Conservation (phyloP, 1,140 invertebrate genomes). For the Ips typographus region DNA sequence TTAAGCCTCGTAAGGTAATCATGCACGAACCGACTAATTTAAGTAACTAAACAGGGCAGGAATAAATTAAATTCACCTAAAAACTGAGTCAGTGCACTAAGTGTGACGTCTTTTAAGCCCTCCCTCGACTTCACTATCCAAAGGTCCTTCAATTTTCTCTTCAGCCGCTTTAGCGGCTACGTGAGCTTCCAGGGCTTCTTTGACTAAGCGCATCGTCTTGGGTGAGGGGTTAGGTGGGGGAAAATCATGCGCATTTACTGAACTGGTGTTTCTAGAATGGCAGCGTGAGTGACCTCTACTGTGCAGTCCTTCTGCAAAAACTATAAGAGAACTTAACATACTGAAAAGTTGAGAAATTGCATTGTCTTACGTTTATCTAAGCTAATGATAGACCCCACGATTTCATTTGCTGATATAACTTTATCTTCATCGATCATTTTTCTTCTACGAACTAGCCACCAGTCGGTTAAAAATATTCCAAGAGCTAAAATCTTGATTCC, state of each 20-base stretch:
- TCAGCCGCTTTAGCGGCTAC: conserved; percentile 24
- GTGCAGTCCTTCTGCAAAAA: conserved; percentile 66
- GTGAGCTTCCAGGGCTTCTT: conserved; percentile 28
- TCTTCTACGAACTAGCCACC: conserved; percentile 80
- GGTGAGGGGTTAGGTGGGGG: conserved; percentile 33
- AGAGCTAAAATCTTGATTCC: conserved; percentile 87
- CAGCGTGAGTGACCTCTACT: conserved; percentile 33
- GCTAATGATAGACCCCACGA: conserved; percentile 84
- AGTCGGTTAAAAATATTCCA: conserved; percentile 83
- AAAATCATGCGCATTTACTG: conserved; percentile 42
- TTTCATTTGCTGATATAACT: conserved; percentile 73
- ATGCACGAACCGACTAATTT: conserved; percentile 18
- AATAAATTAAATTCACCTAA: conserved; percentile 28
- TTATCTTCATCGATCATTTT: conserved; percentile 72
- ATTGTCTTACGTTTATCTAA: conserved; percentile 75
- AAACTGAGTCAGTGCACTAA: conserved; percentile 24
- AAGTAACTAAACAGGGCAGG: conserved; percentile 26
- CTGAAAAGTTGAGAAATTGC: neutral
- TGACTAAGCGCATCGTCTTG: conserved; percentile 20
- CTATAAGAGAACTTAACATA: conserved; percentile 50
- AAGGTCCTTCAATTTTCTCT: conserved; percentile 13
- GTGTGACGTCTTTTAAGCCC: conserved; percentile 31
- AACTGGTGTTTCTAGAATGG: conserved; percentile 44
- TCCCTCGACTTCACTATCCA: conserved; percentile 10
- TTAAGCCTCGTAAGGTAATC: neutral